Conservation (phyloP, 2,797 vertebrate species). For the Pygocentrus nattereri region DNA sequence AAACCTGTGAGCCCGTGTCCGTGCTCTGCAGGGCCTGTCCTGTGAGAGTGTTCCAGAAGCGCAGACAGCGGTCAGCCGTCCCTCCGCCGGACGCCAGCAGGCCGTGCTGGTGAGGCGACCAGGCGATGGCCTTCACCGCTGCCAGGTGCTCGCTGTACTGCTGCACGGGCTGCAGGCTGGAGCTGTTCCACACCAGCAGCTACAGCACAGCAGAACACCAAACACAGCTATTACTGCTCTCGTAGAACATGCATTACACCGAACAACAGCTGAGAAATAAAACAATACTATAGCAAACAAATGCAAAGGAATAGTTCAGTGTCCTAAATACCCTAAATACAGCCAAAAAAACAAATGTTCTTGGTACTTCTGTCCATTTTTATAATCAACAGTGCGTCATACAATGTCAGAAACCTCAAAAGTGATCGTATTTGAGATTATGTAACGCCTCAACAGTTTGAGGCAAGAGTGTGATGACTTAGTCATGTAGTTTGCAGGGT, state of each 20-base stretch:
- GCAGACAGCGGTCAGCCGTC: conserved; percentile 85
- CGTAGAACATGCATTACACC: neutral
- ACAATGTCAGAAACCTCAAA: too few species aligned
- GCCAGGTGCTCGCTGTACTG: conserved; percentile 87
- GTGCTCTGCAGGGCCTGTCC: conserved; percentile 86
- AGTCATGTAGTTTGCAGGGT: too few species aligned
- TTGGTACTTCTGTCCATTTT: too few species aligned
- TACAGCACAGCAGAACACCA: conserved; percentile 52
- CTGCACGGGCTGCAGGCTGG: conserved; percentile 83
- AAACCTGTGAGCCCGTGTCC: conserved; percentile 86
- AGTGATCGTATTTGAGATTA: too few species aligned
- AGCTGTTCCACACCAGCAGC: conserved; percentile 87
- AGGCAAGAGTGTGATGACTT: too few species aligned
- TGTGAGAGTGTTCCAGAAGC: conserved; percentile 88
- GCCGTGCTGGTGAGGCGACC: conserved; percentile 87
- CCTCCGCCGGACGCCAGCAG: conserved; percentile 84
- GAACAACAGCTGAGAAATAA: too few species aligned
- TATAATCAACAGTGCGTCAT: too few species aligned
- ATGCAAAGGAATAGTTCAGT: too few species aligned
- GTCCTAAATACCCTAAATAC: too few species aligned
- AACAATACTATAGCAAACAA: too few species aligned
- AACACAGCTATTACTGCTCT: neutral
- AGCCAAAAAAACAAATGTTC: too few species aligned
- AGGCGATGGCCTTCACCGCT: conserved; percentile 86
- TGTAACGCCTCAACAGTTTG: too few species aligned